Percentiles rank a stretch among this genome's conserved stretches.
phyloP scores from a whole-genome alignment of 2,888 invertebrate species.

The Emmelina monodactyla region DNA sequence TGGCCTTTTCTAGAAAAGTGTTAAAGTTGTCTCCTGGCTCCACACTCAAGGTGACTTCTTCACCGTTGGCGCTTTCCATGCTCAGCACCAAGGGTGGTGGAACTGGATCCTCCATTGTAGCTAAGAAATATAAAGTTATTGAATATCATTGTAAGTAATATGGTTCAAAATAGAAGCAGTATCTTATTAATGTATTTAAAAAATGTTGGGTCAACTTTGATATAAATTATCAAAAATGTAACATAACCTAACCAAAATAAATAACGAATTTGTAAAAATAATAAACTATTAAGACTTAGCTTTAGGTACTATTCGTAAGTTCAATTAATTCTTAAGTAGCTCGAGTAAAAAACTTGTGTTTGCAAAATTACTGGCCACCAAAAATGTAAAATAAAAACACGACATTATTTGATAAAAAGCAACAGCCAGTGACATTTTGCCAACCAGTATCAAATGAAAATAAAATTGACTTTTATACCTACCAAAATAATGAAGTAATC shows the following conservation, averaged over 20 bases:
- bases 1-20: constrained; percentile 47
- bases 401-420: background rate
- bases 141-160: too few relatives aligned
- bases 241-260: too few relatives aligned
- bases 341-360: background rate
- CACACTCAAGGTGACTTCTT: constrained; percentile 43
- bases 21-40: constrained; percentile 46
- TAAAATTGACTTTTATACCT: constrained; percentile 12
- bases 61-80: constrained; percentile 43
- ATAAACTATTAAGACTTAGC: too few relatives aligned
- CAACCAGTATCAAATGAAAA: constrained; percentile 10
- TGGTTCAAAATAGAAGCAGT: too few relatives aligned
- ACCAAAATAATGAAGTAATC: constrained; percentile 13
- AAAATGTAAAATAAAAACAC: constrained; percentile 21
- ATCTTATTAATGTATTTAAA: too few relatives aligned
- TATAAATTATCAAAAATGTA: too few relatives aligned
- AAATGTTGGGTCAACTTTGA: too few relatives aligned
- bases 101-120: constrained; percentile 21
- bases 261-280: too few relatives aligned
- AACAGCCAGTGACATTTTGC: constrained; percentile 24
- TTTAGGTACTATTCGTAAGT: too few relatives aligned
- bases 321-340: too few relatives aligned
- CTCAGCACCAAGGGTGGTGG: constrained; percentile 37
- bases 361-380: constrained; percentile 26
- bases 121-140: too few relatives aligned